Evolutionary conservation across 1,140 invertebrate genomes (phyloP).

Genomic region (Drosophila asahinai): DNA sequence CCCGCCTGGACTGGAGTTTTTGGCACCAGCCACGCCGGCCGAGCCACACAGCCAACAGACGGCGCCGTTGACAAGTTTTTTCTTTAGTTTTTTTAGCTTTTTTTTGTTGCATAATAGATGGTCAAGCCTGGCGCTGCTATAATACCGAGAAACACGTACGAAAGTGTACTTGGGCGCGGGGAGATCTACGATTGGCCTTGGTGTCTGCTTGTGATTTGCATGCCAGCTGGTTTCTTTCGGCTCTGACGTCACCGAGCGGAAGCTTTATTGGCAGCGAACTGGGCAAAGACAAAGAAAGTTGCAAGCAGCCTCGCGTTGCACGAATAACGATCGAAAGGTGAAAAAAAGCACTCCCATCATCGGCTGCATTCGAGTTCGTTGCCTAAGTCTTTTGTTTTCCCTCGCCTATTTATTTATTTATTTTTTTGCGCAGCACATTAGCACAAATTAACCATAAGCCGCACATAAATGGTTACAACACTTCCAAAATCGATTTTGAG

Average conservation of each 20-base stretch:
- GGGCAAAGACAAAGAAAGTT: slow-evolving; percentile 34
- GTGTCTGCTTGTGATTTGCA: slow-evolving; percentile 39
- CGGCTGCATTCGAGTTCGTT: slow-evolving; percentile 64
- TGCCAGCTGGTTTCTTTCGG: slow-evolving; percentile 43
- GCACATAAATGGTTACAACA: slow-evolving; percentile 55
- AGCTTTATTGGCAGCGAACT: slow-evolving; percentile 32
- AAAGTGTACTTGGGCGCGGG: slow-evolving; percentile 35
- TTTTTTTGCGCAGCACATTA: slow-evolving; percentile 55
- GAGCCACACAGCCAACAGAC: not conserved
- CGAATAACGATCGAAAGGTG: not conserved
- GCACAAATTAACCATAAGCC: slow-evolving; percentile 62
- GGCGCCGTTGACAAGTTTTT: slow-evolving; percentile 42
- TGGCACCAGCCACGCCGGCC: slow-evolving; percentile 49
- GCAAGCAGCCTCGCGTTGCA: slow-evolving; percentile 32
- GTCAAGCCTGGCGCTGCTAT: slow-evolving; percentile 63
- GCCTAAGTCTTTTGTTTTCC: slow-evolving; percentile 78
- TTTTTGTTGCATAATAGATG: slow-evolving; percentile 72
- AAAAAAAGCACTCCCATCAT: slow-evolving; percentile 4
- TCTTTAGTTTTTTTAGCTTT: slow-evolving; percentile 16
- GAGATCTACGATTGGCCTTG: slow-evolving; percentile 40
- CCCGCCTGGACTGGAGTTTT: slow-evolving; percentile 35
- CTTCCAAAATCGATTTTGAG: slow-evolving; percentile 12
- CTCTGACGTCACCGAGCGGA: slow-evolving; percentile 48
- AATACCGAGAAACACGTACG: slow-evolving; percentile 67
- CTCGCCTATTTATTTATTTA: slow-evolving; percentile 9